These are phyloP conservation scores for Cassiopea andromeda DNA, from an alignment of 30 jellyfish, hydroid and myxozoan species.

Conservation along the genomic window DNA sequence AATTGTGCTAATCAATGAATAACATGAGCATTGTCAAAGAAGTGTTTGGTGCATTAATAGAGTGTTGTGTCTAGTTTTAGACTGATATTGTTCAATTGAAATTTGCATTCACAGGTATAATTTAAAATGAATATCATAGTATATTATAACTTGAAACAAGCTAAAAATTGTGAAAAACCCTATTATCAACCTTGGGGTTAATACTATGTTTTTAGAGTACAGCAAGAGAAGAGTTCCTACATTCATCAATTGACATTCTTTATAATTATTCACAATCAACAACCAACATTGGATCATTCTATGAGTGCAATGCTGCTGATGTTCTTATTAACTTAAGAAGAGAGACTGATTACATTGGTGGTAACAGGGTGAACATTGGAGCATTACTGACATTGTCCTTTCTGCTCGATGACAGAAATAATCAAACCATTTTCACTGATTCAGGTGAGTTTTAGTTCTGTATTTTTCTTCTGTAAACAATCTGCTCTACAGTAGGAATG, in stretches of 20 bases:
- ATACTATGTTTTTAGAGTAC: constrained; percentile 49
- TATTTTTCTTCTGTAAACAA: not conserved
- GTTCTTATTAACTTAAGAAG: constrained; percentile 57
- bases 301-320: constrained; percentile 75
- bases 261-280: constrained; percentile 80
- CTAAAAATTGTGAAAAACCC: too few species aligned
- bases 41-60: too few species aligned
- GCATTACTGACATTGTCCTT: constrained; percentile 76
- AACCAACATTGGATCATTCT: constrained; percentile 36
- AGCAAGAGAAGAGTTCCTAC: constrained; percentile 87
- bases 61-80: too few species aligned
- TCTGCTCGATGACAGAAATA: constrained; percentile 80
- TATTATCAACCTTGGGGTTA: too few species aligned
- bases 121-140: too few species aligned
- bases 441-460: constrained; percentile 27
- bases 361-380: constrained; percentile 80
- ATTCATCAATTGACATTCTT: constrained; percentile 72
- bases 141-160: too few species aligned
- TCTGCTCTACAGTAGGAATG: not conserved
- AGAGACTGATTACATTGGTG: constrained; percentile 86
- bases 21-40: too few species aligned
- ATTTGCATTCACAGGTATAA: too few species aligned
- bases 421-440: constrained; percentile 64
- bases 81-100: too few species aligned
- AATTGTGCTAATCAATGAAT: not conserved